These are phyloP conservation scores for Archivesica marissinica DNA, from an alignment of 1,140 invertebrate genomes.

Conservation along the genomic window DNA sequence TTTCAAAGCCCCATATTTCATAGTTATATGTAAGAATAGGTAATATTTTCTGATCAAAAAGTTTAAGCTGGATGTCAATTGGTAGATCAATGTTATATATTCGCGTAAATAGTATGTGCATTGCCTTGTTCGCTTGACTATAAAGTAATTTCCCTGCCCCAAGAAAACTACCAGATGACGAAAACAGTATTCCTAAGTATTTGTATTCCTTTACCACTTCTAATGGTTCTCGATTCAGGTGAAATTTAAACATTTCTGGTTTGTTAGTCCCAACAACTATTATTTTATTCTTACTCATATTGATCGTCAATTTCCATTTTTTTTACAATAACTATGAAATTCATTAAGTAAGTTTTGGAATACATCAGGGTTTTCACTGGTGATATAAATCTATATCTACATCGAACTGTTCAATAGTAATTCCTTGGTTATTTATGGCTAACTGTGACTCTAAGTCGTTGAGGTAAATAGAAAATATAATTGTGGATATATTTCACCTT, in stretches of 20 bases:
- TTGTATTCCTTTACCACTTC: neutral
- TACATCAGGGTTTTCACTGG: conserved; percentile 5
- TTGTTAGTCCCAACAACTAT: neutral
- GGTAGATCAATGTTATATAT: neutral
- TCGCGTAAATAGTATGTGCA: conserved; percentile 4
- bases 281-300: neutral
- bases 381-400: neutral
- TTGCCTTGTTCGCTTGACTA: too few relatives aligned
- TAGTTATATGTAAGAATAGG: conserved; percentile 37
- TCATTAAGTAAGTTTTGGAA: neutral
- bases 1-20: conserved; percentile 34
- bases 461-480: conserved; percentile 18
- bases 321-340: neutral
- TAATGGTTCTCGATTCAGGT: neutral
- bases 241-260: neutral
- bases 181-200: conserved; percentile 18
- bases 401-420: neutral
- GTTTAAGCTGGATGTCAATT: conserved; percentile 21
- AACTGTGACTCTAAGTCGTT: conserved; percentile 35
- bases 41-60: conserved; percentile 29
- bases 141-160: conserved; percentile 5
- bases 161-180: conserved; percentile 17
- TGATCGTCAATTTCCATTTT: neutral
- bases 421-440: neutral
- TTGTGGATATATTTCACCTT: too few relatives aligned